phyloP scores from a whole-genome alignment of 2,888 invertebrate genomes.

The Xestia rhomboidea region DNA sequence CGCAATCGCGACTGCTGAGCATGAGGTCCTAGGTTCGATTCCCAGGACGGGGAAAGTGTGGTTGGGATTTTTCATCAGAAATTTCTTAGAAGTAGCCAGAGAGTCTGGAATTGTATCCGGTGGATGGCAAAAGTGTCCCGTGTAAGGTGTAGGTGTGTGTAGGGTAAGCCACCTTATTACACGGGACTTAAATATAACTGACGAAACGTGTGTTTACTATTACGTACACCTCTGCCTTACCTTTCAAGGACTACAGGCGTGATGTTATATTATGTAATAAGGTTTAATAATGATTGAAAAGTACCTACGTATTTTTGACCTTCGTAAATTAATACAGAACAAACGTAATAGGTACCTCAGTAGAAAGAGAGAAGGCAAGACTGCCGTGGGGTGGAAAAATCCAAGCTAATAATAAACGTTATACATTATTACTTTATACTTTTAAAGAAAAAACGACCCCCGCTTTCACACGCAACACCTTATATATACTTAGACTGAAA shows the following conservation, averaged over 20 bases:
- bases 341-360: not conserved
- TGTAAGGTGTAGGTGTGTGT: too few relatives aligned
- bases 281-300: not conserved
- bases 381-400: not conserved
- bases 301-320: not conserved
- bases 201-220: not conserved
- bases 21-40: not conserved
- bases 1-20: not conserved
- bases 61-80: not conserved
- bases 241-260: not conserved
- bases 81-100: not conserved
- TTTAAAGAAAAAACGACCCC: not conserved
- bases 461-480: not conserved
- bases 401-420: not conserved
- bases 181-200: not conserved
- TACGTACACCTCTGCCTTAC: not conserved
- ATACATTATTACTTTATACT: not conserved
- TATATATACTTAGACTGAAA: slow-evolving; percentile 21
- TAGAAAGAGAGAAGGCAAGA: not conserved
- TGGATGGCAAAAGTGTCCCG: not conserved
- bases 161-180: not conserved
- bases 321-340: not conserved
- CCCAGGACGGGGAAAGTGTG: not conserved
- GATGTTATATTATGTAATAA: not conserved
- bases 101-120: not conserved